A percentile compares a stretch with the other conserved stretches of the same genome.
phyloP scores from a whole-genome alignment of 2,797 vertebrate genomes.

The Helicolenus hilgendorfi region DNA sequence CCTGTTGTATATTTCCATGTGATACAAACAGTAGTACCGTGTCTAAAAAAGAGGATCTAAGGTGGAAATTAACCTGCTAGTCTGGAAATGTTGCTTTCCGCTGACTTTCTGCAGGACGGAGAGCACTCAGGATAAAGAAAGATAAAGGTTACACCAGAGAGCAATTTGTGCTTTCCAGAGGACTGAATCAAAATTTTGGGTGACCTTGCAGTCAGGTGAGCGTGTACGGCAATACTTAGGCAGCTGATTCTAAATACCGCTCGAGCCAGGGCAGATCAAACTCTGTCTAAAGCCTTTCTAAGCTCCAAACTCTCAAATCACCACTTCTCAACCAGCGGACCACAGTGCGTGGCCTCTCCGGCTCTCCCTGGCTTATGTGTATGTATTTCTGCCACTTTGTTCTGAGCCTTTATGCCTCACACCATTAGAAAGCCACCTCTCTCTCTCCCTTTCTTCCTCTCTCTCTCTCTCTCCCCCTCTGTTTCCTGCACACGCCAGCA shows the following conservation, averaged over 20 bases:
- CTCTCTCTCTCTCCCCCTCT: constrained; percentile 25
- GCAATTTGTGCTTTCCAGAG: constrained; percentile 54
- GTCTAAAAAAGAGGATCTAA: constrained; percentile 30
- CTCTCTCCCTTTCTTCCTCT: constrained; percentile 20
- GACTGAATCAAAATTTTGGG: constrained; percentile 59
- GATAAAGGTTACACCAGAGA: constrained; percentile 66
- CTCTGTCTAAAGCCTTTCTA: constrained; percentile 68
- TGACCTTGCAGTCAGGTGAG: constrained; percentile 82
- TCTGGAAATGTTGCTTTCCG: constrained; percentile 26
- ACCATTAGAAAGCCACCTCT: constrained; percentile 80
- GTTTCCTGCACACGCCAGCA: constrained; percentile 82
- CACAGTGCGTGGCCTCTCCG: constrained; percentile 69
- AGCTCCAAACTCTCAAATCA: constrained; percentile 78
- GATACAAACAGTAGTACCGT: neutral
- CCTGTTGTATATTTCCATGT: constrained; percentile 27
- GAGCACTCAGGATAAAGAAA: constrained; percentile 37
- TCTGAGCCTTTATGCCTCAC: constrained; percentile 80
- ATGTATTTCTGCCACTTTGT: constrained; percentile 85
- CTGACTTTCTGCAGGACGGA: constrained; percentile 23
- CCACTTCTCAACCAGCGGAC: constrained; percentile 71
- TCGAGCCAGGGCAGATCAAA: constrained; percentile 67
- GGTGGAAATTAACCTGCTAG: constrained; percentile 18
- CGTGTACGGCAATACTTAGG: constrained; percentile 57
- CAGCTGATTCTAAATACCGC: constrained; percentile 60
- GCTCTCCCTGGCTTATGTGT: constrained; percentile 74